Conservation (phyloP, 2,888 invertebrate species). For the Agonopterix subpropinquella region DNA sequence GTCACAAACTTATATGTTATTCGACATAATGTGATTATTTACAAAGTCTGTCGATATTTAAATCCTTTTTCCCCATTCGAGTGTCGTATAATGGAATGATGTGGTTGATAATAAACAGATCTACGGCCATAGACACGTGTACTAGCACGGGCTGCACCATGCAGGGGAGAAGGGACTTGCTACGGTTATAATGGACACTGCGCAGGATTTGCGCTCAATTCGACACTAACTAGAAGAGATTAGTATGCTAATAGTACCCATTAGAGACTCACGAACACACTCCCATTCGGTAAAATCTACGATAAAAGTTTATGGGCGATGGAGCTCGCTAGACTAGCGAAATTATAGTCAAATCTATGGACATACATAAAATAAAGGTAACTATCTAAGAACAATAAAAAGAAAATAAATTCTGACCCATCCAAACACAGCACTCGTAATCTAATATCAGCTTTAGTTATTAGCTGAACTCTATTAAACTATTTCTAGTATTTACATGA, state of each 20-base stretch:
- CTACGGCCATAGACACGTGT: conserved; percentile 1
- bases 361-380: conserved; percentile 52
- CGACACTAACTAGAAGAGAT: conserved; percentile 66
- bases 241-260: conserved; percentile 64
- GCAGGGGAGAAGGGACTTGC: conserved; percentile 57
- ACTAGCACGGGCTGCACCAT: conserved; percentile 13
- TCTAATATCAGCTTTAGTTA: conserved; percentile 37
- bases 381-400: conserved; percentile 48
- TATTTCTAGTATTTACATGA: conserved; percentile 56
- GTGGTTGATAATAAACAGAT: conserved; percentile 15
- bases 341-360: conserved; percentile 56
- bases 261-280: conserved; percentile 48
- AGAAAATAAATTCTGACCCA: conserved; percentile 61
- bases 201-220: conserved; percentile 47
- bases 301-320: conserved; percentile 58
- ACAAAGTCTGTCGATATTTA: conserved; percentile 19
- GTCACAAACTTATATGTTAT: conserved; percentile 36
- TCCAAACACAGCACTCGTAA: conserved; percentile 65
- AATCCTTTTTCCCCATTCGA: conserved; percentile 46
- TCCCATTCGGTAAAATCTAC: conserved; percentile 56
- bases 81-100: conserved; percentile 13
- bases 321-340: conserved; percentile 68
- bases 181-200: conserved; percentile 40
- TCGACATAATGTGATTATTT: conserved; percentile 9
- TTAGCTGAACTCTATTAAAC: conserved; percentile 43